Evolutionary conservation across 1,140 invertebrate species (phyloP).

Genomic region (Trichonephila clavipes): DNA sequence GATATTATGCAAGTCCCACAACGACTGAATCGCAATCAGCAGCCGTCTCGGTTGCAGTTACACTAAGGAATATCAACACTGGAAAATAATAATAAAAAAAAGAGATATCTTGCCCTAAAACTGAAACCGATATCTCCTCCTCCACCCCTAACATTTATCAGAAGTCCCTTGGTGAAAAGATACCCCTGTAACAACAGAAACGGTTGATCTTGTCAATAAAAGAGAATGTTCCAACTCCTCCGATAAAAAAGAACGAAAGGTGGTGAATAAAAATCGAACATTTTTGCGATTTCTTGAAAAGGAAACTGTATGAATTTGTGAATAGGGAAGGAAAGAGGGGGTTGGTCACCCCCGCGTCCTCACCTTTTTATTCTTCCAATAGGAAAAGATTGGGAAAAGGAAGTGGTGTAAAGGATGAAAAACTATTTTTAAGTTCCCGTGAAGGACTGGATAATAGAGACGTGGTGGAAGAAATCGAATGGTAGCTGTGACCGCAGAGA

Average conservation of each 20-base stretch:
- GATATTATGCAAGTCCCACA: neutral
- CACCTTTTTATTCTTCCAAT: neutral
- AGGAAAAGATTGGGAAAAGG: neutral
- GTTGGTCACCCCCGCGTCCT: neutral
- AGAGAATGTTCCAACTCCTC: neutral
- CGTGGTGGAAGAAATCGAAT: neutral
- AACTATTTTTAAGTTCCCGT: neutral
- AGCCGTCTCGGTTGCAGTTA: neutral
- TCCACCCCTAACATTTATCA: neutral
- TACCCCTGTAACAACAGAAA: neutral
- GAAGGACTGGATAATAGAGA: too few species aligned
- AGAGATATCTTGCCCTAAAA: neutral
- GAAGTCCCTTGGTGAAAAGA: neutral
- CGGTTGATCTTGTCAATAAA: constrained; percentile 17
- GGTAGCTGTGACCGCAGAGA: neutral
- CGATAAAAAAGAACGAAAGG: neutral
- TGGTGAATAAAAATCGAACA: constrained; percentile 13
- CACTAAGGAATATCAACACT: neutral
- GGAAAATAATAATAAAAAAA: neutral
- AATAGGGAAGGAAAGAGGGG: neutral
- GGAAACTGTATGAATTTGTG: neutral
- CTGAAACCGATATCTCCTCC: constrained; percentile 10
- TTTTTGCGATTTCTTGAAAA: neutral
- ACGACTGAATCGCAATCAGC: constrained; percentile 1
- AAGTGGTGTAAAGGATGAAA: neutral